Evolutionary conservation across 2,888 invertebrate genomes (phyloP), one percentile per base, ranked within the genome.

Genomic region (Hypercompe scribonia): DNA sequence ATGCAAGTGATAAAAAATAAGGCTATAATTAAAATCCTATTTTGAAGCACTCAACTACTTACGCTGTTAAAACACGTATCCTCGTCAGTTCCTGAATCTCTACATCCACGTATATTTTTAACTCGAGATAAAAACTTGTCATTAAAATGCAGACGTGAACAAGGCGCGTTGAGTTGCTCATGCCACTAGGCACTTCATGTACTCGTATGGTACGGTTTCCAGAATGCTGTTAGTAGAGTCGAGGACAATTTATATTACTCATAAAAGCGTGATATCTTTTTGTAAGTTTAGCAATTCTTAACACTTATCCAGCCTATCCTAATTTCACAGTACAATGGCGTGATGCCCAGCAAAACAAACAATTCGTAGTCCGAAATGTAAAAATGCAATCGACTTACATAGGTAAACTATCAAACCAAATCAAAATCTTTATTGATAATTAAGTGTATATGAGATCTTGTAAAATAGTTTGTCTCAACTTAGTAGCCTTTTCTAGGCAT

Each of bases 41-140:
- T 61, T 3, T 10, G 21, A 42, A 18, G 18, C 11, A 42, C 15
- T 65, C 10, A 28, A 39, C 28, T 42, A n/a, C 28, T 66, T 42
- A 31, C 18, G 18, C 11, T 10, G 21, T 31, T 42, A 66, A 42
- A 66, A 66, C 34, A 46, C 21, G 42, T 11, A 31, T 18, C n/a
- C 42, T 31, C 21, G 1, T 10, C 42, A 50, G 33, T 67, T 64
- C 66, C 65, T 50, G 68, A 73, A 77, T 72, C 63, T 21, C 63
- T 50, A 24, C 24, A 50, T 50, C 21, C 24, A 74, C 78, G 74
- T 10, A 65, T 65, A 70, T 54, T 34, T 75, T 78, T 73, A 66
- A 73, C 73, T 80, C 66, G 73, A 80, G 72, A 72, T 80, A 78
- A 78, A 81, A 80, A 73, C 78, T 75, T 82, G 81, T 80, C 80